Evolutionary conservation across 2,113 vertebrate genomes (phyloP).

Genomic region (Corythoichthys haematopterus): DNA sequence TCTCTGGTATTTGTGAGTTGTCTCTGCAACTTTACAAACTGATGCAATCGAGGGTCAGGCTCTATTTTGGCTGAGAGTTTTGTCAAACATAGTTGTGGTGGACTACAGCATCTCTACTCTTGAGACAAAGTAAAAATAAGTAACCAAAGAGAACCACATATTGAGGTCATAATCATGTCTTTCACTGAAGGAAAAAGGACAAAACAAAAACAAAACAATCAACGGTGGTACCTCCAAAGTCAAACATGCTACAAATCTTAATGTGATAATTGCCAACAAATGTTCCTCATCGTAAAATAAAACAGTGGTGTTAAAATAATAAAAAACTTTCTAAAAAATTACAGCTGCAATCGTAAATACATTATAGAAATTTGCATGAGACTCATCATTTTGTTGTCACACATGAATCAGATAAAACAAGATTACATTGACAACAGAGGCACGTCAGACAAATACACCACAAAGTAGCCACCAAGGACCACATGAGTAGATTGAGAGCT

Average conservation of each 20-base stretch:
- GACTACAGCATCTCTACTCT: slow-evolving; percentile 6
- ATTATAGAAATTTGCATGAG: neutral
- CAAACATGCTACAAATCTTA: neutral
- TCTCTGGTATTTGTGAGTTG: neutral
- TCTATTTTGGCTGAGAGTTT: slow-evolving; percentile 11
- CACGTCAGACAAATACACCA: no score
- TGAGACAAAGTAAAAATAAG: slow-evolving; percentile 1
- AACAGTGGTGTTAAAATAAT: neutral
- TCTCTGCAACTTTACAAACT: neutral
- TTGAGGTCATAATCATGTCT: neutral
- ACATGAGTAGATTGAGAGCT: no score
- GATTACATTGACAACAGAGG: neutral
- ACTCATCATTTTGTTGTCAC: neutral
- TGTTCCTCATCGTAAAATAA: neutral
- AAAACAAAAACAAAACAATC: neutral
- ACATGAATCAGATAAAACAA: neutral
- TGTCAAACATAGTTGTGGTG: slow-evolving; percentile 20
- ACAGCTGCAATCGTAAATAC: neutral
- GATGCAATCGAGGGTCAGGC: slow-evolving; percentile 13
- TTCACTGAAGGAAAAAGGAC: neutral
- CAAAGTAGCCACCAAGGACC: no score
- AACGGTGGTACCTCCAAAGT: neutral
- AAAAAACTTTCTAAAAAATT: no score
- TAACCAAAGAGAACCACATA: neutral
- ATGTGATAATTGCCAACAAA: neutral